Conservation (phyloP, 1,140 invertebrate species). For the Palaemon carinicauda region DNA sequence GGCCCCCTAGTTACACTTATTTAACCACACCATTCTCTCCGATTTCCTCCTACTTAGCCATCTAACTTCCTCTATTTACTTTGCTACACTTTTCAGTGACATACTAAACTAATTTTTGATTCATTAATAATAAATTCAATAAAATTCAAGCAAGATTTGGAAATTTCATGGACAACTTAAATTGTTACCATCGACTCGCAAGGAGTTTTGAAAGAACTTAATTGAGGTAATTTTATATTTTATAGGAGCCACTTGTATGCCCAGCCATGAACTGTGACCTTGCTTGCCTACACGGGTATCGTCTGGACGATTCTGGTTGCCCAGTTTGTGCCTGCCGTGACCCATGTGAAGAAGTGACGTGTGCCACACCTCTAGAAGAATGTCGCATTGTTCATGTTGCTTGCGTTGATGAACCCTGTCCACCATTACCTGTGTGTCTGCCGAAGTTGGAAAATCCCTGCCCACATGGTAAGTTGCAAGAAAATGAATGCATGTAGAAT, state of each 20-base stretch:
- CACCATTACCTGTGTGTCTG: slow-evolving; percentile 80
- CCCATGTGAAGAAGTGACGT: slow-evolving; percentile 71
- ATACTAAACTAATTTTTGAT: too few relatives aligned
- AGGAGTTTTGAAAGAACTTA: too few relatives aligned
- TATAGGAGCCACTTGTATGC: slow-evolving; percentile 73
- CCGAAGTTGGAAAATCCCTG: slow-evolving; percentile 80
- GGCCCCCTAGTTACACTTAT: too few relatives aligned
- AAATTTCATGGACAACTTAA: too few relatives aligned
- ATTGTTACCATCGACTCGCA: too few relatives aligned
- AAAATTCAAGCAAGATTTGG: not conserved
- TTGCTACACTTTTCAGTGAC: too few relatives aligned
- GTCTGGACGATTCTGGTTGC: slow-evolving; percentile 75
- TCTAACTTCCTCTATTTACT: too few relatives aligned
- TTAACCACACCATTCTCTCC: too few relatives aligned
- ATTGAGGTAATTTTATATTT: not conserved
- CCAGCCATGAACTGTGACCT: slow-evolving; percentile 71
- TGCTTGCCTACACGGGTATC: slow-evolving; percentile 75
- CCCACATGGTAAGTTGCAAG: slow-evolving; percentile 72
- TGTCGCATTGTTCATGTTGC: slow-evolving; percentile 71
- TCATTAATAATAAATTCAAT: too few relatives aligned
- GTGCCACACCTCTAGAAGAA: slow-evolving; percentile 69
- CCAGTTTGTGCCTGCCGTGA: slow-evolving; percentile 80
- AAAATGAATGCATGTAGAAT: not conserved
- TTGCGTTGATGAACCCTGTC: slow-evolving; percentile 72
- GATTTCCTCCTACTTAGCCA: too few relatives aligned